phyloP scores from a whole-genome alignment of 2,113 vertebrate genomes.

The Nerophis ophidion region DNA sequence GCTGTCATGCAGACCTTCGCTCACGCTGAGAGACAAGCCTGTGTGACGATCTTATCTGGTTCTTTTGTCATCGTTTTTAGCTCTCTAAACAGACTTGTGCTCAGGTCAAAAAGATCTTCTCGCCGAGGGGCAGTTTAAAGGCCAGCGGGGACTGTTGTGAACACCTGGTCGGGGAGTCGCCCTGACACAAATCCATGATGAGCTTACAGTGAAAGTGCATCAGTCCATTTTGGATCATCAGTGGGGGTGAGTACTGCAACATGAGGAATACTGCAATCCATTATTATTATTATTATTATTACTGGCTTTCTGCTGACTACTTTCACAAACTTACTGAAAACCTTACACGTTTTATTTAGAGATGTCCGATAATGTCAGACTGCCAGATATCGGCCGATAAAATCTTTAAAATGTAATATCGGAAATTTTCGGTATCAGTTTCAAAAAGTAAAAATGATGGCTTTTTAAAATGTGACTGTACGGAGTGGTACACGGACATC shows the following conservation, averaged over 20 bases:
- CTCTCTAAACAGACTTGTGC: background rate
- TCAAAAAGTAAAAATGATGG: too few species aligned
- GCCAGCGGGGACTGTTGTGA: slow-evolving; percentile 13
- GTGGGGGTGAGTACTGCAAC: background rate
- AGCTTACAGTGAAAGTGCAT: slow-evolving; percentile 18
- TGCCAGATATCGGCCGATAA: too few species aligned
- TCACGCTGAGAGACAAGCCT: background rate
- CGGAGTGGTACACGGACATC: too few species aligned
- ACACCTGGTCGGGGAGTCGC: slow-evolving; percentile 5
- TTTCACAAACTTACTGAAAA: slow-evolving; percentile 16
- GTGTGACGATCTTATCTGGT: background rate
- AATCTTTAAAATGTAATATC: too few species aligned
- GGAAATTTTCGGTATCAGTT: too few species aligned
- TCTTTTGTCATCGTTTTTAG: background rate
- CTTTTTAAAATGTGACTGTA: too few species aligned
- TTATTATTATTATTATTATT: too few species aligned
- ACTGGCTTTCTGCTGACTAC: background rate
- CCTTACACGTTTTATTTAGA: background rate
- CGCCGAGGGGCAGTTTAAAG: slow-evolving; percentile 17
- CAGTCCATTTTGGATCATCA: background rate
- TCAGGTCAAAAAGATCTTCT: background rate
- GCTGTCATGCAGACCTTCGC: background rate
- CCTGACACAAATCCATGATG: slow-evolving; percentile 20
- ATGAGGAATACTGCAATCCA: background rate
- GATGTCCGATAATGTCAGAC: too few species aligned